These are phyloP conservation scores for Protosalanx chinensis DNA, from an alignment of 2,797 vertebrate species.

Conservation along the genomic window DNA sequence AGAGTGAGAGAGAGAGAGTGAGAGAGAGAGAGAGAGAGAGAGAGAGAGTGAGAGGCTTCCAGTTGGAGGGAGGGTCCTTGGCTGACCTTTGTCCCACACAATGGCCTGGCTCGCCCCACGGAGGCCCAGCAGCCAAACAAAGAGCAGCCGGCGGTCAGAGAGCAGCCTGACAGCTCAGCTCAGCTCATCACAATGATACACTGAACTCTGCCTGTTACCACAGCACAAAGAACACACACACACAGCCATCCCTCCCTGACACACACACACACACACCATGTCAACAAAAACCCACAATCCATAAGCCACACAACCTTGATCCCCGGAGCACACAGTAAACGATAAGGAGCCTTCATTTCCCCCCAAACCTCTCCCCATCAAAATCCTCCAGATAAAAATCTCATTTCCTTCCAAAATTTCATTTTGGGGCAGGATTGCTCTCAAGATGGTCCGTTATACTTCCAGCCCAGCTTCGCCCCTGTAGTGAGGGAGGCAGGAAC, in stretches of 20 bases:
- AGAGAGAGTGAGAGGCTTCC: too few relatives aligned
- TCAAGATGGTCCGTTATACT: background rate
- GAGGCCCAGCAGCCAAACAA: conserved; percentile 11
- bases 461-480: too few relatives aligned
- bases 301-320: too few relatives aligned
- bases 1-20: background rate
- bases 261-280: background rate
- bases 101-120: conserved; percentile 8
- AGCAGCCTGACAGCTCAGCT: background rate
- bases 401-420: background rate
- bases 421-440: background rate
- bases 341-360: background rate
- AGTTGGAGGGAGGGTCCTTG: conserved; percentile 2
- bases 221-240: background rate
- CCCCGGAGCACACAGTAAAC: background rate
- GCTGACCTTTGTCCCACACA: conserved; percentile 33
- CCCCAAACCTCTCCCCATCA: background rate
- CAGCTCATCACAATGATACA: background rate
- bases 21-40: background rate
- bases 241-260: background rate
- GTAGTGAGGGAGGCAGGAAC: background rate
- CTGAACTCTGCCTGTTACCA: background rate
- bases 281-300: background rate
- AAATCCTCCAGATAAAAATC: background rate
- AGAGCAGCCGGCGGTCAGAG: background rate